These are phyloP conservation scores for Nowickia ferox DNA, from an alignment of 2,888 invertebrate species.

Conservation along the genomic window DNA sequence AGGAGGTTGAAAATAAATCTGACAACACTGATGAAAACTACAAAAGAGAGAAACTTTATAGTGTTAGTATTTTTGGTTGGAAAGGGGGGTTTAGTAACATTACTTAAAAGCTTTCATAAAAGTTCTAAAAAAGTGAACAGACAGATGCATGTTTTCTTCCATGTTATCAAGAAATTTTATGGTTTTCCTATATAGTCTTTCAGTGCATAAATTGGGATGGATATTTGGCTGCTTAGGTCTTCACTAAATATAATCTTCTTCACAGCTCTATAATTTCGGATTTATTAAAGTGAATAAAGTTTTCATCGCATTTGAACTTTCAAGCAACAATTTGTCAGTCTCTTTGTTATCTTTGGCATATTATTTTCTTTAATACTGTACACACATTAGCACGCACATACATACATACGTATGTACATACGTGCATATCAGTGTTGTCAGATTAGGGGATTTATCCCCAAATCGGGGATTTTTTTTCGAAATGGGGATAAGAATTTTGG, in stretches of 20 bases:
- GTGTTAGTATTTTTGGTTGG: neutral
- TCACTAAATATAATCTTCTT: neutral
- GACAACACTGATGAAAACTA: too few relatives aligned
- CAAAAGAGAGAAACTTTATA: slow-evolving; percentile 18
- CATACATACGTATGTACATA: too few relatives aligned
- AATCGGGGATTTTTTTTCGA: too few relatives aligned
- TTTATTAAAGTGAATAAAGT: neutral
- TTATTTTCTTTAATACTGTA: neutral
- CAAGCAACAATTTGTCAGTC: neutral
- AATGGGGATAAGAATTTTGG: too few relatives aligned
- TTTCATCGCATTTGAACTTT: neutral
- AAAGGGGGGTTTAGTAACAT: neutral
- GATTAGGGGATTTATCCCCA: too few relatives aligned
- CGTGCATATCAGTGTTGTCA: too few relatives aligned
- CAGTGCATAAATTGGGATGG: neutral
- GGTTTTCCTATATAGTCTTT: neutral
- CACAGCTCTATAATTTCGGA: neutral
- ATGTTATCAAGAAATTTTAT: neutral
- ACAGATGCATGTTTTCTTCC: neutral
- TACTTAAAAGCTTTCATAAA: slow-evolving; percentile 22
- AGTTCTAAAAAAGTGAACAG: slow-evolving; percentile 30
- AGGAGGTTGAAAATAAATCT: too few relatives aligned
- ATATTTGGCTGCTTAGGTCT: neutral
- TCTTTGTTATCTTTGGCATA: neutral
- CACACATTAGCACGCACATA: too few relatives aligned